A percentile compares a stretch with the other conserved stretches of the same genome.
These are phyloP conservation scores for Lepus timidus DNA, from an alignment of 2,113 vertebrate genomes.

Conservation along the genomic window DNA sequence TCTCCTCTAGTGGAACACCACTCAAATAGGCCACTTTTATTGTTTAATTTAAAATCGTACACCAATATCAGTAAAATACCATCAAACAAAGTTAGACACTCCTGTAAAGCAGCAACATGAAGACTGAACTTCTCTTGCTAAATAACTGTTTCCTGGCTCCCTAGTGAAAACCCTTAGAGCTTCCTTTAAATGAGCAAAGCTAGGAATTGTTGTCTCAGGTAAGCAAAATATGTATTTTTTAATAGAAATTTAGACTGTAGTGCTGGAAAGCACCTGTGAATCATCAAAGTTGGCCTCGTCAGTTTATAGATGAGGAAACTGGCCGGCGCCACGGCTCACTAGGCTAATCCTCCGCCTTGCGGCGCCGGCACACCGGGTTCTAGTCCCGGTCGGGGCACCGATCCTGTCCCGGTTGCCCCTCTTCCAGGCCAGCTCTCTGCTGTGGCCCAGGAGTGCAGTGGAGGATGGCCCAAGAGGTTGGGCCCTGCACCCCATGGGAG, in stretches of 20 bases:
- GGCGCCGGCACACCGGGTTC: no score
- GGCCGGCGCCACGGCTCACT: no score
- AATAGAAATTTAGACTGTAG: not conserved
- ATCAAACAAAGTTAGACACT: not conserved
- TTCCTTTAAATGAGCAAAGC: not conserved
- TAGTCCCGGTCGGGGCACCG: no score
- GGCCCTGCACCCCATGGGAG: no score
- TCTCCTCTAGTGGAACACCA: not conserved
- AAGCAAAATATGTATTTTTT: not conserved
- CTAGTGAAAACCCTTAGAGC: not conserved
- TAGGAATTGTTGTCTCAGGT: not conserved
- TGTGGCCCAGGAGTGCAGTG: no score
- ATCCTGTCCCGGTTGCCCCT: no score
- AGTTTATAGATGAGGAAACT: not conserved
- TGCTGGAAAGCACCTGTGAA: not conserved
- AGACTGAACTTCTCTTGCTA: not conserved
- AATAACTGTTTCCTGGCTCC: not conserved
- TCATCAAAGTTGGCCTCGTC: not conserved
- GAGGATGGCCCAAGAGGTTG: no score
- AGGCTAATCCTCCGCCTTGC: no score
- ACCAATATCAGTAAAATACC: not conserved
- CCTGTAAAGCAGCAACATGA: not conserved
- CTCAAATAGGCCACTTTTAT: not conserved
- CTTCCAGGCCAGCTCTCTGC: no score
- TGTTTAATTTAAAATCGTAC: slow-evolving; percentile 52